Evolutionary conservation across 2,797 vertebrate genomes (phyloP).

Genomic region (Amniataba percoides): DNA sequence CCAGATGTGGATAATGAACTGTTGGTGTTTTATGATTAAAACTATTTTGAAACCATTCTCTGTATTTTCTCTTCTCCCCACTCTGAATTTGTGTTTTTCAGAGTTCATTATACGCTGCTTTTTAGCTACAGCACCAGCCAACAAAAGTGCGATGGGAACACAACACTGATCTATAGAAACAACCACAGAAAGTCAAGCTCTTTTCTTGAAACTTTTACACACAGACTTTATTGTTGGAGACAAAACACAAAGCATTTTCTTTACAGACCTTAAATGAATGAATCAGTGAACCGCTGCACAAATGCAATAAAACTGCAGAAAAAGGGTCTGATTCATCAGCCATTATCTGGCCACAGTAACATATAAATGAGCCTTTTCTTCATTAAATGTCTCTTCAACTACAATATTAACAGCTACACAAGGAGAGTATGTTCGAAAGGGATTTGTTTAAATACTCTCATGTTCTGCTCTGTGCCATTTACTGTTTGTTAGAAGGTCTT

Average conservation of each 20-base stretch:
- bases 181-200: conserved; percentile 16
- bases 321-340: conserved; percentile 56
- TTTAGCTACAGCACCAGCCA: conserved; percentile 5
- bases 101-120: neutral
- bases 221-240: conserved; percentile 56
- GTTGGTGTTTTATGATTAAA: conserved; percentile 73
- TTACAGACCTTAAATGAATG: conserved; percentile 19
- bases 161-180: neutral
- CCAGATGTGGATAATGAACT: conserved; percentile 57
- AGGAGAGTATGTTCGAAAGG: neutral
- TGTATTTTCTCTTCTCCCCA: neutral
- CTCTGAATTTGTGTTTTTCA: neutral
- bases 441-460: conserved; percentile 17
- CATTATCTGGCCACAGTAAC: conserved; percentile 43
- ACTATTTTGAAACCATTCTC: conserved; percentile 58
- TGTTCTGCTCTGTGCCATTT: conserved; percentile 2
- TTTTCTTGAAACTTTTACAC: conserved; percentile 35
- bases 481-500: neutral
- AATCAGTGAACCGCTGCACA: conserved; percentile 31
- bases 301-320: conserved; percentile 44
- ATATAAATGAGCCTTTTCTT: conserved; percentile 42
- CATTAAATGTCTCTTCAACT: conserved; percentile 23
- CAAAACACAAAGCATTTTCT: conserved; percentile 36
- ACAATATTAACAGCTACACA: conserved; percentile 32
- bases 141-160: neutral